Evolutionary conservation across 2,797 vertebrate species (phyloP).

Genomic region (Manis pentadactyla): DNA sequence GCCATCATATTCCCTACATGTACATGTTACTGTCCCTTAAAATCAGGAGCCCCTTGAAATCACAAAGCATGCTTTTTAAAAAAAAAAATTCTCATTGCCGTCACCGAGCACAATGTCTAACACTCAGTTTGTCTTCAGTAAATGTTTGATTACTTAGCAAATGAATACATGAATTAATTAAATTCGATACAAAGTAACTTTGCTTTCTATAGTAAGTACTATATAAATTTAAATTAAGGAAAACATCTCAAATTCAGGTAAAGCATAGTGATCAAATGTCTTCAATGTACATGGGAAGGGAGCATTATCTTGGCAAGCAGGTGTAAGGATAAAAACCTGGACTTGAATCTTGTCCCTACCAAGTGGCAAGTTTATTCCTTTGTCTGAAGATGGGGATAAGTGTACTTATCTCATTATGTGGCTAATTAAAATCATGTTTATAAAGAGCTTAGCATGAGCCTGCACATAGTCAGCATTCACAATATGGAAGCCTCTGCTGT

Average conservation of each 20-base stretch:
- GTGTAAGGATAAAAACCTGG: neutral
- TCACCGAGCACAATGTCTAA: neutral
- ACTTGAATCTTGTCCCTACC: neutral
- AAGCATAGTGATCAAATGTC: neutral
- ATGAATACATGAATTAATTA: constrained; percentile 44
- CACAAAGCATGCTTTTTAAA: neutral
- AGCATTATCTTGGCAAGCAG: neutral
- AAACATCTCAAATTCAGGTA: constrained; percentile 31
- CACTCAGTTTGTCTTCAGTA: neutral
- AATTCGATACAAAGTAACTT: constrained; percentile 29
- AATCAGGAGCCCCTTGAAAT: neutral
- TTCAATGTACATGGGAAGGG: neutral
- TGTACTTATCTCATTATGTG: neutral
- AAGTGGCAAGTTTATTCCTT: neutral
- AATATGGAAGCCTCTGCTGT: neutral
- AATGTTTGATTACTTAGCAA: constrained; percentile 56
- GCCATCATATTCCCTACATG: neutral
- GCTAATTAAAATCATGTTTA: constrained; percentile 17
- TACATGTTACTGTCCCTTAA: constrained; percentile 14
- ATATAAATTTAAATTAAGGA: constrained; percentile 36
- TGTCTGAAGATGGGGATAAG: neutral
- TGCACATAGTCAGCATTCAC: neutral
- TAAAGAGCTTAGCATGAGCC: neutral
- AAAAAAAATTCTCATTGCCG: neutral
- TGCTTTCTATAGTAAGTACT: neutral